Evolutionary conservation across 2,888 invertebrate species (phyloP).

Genomic region (Megamerina dolium): DNA sequence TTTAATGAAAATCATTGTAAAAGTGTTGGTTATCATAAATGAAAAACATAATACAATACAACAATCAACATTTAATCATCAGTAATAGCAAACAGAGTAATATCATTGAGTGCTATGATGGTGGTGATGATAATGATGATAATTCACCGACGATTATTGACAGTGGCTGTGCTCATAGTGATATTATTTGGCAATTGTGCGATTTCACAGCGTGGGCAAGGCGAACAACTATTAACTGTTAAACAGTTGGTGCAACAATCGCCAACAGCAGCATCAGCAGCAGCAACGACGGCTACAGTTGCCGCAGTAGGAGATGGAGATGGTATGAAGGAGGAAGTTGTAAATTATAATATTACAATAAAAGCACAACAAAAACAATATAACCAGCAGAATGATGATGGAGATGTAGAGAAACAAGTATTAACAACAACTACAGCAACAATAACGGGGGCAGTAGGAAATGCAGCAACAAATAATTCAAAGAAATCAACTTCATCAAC

Average conservation of each 20-base stretch:
- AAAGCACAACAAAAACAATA: too few relatives aligned
- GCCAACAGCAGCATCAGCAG: constrained; percentile 9
- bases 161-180: constrained; percentile 32
- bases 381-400: constrained; percentile 8
- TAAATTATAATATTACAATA: too few relatives aligned
- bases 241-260: constrained; percentile 13
- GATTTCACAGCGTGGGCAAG: constrained; percentile 28
- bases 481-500: constrained; percentile 3
- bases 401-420: constrained; percentile 13
- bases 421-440: too few relatives aligned
- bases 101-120: constrained; percentile 6
- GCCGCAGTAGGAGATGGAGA: too few relatives aligned
- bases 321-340: too few relatives aligned
- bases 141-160: constrained; percentile 11
- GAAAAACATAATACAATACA: constrained; percentile 25
- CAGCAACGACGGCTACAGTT: constrained; percentile 10
- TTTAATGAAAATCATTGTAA: constrained; percentile 30
- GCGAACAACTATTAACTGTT: constrained; percentile 22
- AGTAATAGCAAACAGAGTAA: neutral
- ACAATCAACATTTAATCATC: constrained; percentile 12
- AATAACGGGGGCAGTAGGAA: constrained; percentile 16
- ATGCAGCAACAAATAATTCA: constrained; percentile 4
- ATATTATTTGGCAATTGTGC: constrained; percentile 17
- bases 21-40: constrained; percentile 23
- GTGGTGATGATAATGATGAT: constrained; percentile 13